Percentiles rank a stretch among this genome's conserved stretches.
Evolutionary conservation across 2,797 vertebrate species (phyloP).

Genomic region (Falco rusticolus): DNA sequence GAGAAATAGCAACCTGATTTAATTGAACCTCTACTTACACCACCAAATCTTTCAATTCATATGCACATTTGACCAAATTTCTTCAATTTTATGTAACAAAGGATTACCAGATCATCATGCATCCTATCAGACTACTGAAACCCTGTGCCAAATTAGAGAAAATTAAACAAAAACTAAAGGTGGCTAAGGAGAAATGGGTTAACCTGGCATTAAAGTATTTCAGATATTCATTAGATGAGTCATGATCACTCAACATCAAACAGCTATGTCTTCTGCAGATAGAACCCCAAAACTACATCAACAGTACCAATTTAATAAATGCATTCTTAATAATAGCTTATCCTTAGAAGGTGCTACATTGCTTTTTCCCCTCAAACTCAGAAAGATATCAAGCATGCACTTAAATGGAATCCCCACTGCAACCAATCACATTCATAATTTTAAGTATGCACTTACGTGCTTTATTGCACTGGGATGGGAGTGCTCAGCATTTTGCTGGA

Average conservation of each 20-base stretch:
- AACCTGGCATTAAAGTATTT: background rate
- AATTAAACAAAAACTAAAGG: background rate
- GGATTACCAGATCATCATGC: accelerated
- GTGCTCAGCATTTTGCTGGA: background rate
- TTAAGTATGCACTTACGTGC: background rate
- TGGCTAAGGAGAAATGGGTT: background rate
- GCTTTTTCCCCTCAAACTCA: background rate
- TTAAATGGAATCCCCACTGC: background rate
- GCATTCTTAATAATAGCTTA: background rate
- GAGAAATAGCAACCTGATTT: background rate
- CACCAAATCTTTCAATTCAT: background rate
- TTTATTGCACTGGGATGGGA: background rate
- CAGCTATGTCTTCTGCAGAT: background rate
- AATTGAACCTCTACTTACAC: background rate
- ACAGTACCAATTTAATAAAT: background rate
- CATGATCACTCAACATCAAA: background rate
- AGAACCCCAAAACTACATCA: background rate
- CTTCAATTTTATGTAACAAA: background rate
- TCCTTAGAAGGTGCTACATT: background rate
- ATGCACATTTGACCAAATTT: background rate
- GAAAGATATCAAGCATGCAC: background rate
- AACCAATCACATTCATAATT: background rate
- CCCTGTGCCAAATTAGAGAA: background rate
- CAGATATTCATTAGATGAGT: background rate
- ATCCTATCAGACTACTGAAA: background rate